phyloP scores from a whole-genome alignment of 2,888 invertebrate genomes.

The Ecliptopera silaceata region DNA sequence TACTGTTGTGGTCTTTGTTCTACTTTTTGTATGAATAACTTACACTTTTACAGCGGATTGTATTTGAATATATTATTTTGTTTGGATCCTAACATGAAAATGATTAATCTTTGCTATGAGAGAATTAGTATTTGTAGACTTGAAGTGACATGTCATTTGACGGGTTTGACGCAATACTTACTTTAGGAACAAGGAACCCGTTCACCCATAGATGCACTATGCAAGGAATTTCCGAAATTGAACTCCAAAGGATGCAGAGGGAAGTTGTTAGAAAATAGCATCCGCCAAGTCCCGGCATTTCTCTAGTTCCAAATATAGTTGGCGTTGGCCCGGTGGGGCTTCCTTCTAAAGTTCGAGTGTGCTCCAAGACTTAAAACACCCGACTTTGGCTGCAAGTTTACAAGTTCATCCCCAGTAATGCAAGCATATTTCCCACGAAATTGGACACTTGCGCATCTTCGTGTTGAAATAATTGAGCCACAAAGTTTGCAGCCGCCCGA shows the following conservation, averaged over 20 bases:
- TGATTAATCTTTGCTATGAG: too few relatives aligned
- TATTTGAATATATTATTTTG: background rate
- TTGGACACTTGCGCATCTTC: constrained; percentile 27
- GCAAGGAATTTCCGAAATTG: too few relatives aligned
- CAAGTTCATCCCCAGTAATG: constrained; percentile 16
- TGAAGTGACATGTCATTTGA: too few relatives aligned
- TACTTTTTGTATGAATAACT: background rate
- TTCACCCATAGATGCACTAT: too few relatives aligned
- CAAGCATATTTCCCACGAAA: constrained; percentile 24
- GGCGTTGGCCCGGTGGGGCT: background rate
- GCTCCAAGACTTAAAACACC: constrained; percentile 10
- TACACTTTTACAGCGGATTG: constrained; percentile 4
- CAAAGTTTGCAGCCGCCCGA: constrained; percentile 23
- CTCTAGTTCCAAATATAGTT: background rate
- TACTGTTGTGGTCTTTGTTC: background rate
- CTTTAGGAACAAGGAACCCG: too few relatives aligned
- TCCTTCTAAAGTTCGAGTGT: background rate
- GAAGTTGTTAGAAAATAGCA: too few relatives aligned
- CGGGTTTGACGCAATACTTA: too few relatives aligned
- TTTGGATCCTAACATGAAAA: background rate
- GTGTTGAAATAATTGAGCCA: constrained; percentile 29
- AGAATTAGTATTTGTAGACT: too few relatives aligned
- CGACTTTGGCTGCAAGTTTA: constrained; percentile 10
- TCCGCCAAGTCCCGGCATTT: too few relatives aligned
- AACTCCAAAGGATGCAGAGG: too few relatives aligned